Evolutionary conservation across 2,888 invertebrate species (phyloP).

Genomic region (Pycnomerus fuliginosus): DNA sequence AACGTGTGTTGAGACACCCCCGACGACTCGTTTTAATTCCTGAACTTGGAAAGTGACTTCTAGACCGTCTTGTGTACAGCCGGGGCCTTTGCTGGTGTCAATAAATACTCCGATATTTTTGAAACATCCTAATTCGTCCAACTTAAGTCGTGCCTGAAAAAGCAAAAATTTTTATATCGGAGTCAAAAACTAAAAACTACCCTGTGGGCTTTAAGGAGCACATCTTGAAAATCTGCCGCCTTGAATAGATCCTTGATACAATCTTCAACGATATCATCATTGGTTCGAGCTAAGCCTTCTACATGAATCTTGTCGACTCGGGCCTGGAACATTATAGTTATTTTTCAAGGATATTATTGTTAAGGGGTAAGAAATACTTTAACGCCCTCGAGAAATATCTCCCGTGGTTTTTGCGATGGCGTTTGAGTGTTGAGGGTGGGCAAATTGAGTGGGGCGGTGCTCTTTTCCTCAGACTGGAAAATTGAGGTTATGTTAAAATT

Average conservation of each 20-base stretch:
- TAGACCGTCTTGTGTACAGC: constrained; percentile 75
- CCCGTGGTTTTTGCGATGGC: constrained; percentile 37
- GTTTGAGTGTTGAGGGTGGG: constrained; percentile 18
- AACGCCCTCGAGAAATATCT: constrained; percentile 58
- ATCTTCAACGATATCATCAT: constrained; percentile 81
- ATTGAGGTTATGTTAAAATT: constrained; percentile 34
- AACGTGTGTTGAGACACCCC: constrained; percentile 82
- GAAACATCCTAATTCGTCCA: constrained; percentile 87
- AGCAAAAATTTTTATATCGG: constrained; percentile 3
- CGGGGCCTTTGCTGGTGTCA: constrained; percentile 80
- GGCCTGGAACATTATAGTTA: constrained; percentile 57
- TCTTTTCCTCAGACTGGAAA: constrained; percentile 32
- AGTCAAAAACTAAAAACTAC: constrained; percentile 45
- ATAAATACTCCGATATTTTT: constrained; percentile 82
- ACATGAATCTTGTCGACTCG: constrained; percentile 84
- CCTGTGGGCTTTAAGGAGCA: constrained; percentile 68
- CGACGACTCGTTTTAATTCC: constrained; percentile 79
- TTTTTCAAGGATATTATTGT: constrained; percentile 2
- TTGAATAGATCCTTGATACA: constrained; percentile 81
- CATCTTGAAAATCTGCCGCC: constrained; percentile 83
- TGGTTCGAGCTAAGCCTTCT: constrained; percentile 82
- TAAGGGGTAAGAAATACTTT: no score
- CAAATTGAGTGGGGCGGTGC: constrained; percentile 5
- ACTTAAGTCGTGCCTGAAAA: constrained; percentile 67
- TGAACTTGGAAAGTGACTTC: constrained; percentile 87